Conservation (phyloP, 2,113 vertebrate species). For the Menura novaehollandiae region DNA sequence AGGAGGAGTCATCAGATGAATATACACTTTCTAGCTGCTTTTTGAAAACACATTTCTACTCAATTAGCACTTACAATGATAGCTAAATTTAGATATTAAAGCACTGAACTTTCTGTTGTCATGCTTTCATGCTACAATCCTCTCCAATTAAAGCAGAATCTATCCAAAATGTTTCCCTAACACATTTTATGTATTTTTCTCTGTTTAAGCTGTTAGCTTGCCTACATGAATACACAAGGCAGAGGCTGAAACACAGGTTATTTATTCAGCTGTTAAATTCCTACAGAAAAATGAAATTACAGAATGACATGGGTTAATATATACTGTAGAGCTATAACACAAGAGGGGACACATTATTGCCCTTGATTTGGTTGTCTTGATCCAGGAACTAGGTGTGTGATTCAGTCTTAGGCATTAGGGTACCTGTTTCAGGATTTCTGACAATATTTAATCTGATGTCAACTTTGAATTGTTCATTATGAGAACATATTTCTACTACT, state of each 20-base stretch:
- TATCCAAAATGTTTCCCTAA: constrained; percentile 2
- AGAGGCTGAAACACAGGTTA: neutral
- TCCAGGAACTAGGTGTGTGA: neutral
- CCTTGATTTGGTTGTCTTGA: neutral
- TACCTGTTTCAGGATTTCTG: neutral
- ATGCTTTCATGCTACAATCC: neutral
- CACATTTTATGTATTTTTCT: neutral
- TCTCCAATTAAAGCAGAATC: neutral
- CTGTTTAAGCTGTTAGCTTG: neutral
- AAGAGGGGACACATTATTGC: accelerated
- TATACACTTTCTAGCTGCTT: neutral
- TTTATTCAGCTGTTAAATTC: neutral
- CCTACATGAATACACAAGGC: neutral
- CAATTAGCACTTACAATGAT: neutral
- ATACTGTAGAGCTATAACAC: neutral
- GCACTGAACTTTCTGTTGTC: constrained; percentile 5
- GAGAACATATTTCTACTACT: neutral
- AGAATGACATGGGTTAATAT: neutral
- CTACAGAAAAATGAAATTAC: neutral
- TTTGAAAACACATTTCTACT: constrained; percentile 12
- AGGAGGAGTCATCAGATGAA: neutral
- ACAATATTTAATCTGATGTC: neutral
- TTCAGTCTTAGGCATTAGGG: neutral
- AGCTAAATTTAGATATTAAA: constrained; percentile 39
- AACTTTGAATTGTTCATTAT: neutral